A percentile compares a stretch with the other conserved stretches of the same genome.
phyloP scores from a whole-genome alignment of 2,797 vertebrate genomes.

The Tadarida brasiliensis region DNA sequence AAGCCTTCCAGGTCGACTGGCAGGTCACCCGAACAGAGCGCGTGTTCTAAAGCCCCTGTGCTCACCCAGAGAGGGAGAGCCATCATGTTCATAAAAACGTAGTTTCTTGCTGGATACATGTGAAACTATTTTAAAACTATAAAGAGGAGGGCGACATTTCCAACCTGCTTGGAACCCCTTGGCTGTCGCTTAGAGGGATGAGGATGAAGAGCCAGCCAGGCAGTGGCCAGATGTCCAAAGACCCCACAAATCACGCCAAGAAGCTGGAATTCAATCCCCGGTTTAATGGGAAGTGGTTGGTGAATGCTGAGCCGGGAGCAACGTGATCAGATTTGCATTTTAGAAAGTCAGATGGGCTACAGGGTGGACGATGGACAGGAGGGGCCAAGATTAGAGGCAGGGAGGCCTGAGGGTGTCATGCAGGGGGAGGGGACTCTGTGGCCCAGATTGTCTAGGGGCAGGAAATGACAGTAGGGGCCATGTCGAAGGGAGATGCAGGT shows the following conservation, averaged over 20 bases:
- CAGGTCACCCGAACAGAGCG: neutral
- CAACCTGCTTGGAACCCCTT: neutral
- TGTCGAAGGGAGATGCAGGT: neutral
- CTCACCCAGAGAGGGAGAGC: neutral
- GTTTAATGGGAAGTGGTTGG: neutral
- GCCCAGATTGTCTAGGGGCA: neutral
- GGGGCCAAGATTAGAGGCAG: neutral
- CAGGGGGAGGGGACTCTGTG: neutral
- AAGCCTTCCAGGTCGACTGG: neutral
- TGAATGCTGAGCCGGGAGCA: neutral
- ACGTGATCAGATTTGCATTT: neutral
- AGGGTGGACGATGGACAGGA: neutral
- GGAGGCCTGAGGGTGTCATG: fast-evolving
- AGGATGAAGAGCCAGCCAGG: neutral
- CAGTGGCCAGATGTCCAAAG: neutral
- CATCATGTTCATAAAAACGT: neutral
- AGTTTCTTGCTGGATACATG: neutral
- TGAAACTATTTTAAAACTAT: neutral
- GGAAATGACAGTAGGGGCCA: neutral
- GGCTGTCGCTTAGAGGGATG: neutral
- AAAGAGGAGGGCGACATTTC: neutral
- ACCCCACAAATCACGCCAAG: neutral
- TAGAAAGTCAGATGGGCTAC: neutral
- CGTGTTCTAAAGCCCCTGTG: neutral
- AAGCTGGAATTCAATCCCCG: neutral